Conservation (phyloP, 2,888 invertebrate species). For the Parapristionchus giblindavisi region DNA sequence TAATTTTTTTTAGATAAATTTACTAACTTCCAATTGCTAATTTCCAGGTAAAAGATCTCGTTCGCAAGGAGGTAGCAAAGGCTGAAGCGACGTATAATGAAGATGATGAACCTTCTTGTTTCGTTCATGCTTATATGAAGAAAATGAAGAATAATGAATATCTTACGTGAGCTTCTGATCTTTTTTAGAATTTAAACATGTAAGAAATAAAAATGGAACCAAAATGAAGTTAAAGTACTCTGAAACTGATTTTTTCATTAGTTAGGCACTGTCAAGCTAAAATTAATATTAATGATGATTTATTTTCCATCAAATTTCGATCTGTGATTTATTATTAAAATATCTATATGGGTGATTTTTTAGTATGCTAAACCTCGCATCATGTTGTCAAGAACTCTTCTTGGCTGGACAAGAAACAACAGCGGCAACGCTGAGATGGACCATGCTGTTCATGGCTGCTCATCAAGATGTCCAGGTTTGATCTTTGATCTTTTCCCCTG, state of each 20-base stretch:
- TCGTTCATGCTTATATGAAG: slow-evolving; percentile 31
- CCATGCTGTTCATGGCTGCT: neutral
- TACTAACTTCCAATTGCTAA: too few species aligned
- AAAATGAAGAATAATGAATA: neutral
- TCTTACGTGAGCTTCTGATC: neutral
- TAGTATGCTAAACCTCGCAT: neutral
- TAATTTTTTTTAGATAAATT: too few species aligned
- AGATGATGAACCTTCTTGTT: slow-evolving; percentile 23
- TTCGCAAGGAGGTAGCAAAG: too few species aligned
- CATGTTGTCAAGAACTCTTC: neutral
- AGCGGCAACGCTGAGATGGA: slow-evolving; percentile 12
- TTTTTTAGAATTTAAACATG: too few species aligned
- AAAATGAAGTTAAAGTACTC: too few species aligned
- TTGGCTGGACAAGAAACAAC: slow-evolving; percentile 9
- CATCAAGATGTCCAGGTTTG: slow-evolving; percentile 3
- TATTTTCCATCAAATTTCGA: neutral
- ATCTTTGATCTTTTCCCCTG: too few species aligned
- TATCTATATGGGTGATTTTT: neutral
- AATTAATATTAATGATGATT: too few species aligned
- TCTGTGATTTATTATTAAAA: neutral
- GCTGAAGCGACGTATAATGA: too few species aligned
- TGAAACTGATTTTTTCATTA: too few species aligned
- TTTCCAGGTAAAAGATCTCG: too few species aligned
- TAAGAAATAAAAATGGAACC: too few species aligned
- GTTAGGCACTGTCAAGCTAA: too few species aligned